phyloP scores from a whole-genome alignment of 2,888 invertebrate genomes.

The Cyclophora albipunctata region DNA sequence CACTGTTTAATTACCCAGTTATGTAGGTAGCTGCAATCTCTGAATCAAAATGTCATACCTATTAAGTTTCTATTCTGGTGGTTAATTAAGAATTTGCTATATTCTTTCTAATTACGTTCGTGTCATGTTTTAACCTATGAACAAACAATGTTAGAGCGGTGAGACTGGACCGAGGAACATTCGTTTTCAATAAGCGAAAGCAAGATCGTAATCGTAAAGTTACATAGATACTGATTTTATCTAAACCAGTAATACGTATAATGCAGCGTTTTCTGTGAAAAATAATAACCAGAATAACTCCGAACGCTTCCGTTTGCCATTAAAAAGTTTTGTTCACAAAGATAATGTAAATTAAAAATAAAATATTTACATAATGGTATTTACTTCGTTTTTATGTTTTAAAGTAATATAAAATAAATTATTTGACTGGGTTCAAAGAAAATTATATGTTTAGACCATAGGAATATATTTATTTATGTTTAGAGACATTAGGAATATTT shows the following conservation, averaged over 20 bases:
- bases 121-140: conserved; percentile 16
- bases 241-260: conserved; percentile 15
- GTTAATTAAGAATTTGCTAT: conserved; percentile 28
- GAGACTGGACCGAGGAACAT: conserved; percentile 25
- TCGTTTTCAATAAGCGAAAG: conserved; percentile 44
- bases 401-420: too few species aligned
- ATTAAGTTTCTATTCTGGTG: conserved; percentile 30
- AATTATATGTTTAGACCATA: too few species aligned
- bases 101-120: conserved; percentile 25
- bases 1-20: conserved; percentile 8
- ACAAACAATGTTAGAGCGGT: not conserved
- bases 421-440: too few species aligned
- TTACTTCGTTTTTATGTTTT: too few species aligned
- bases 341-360: too few species aligned
- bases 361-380: conserved; percentile 10
- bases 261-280: conserved; percentile 17
- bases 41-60: conserved; percentile 33
- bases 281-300: conserved; percentile 19
- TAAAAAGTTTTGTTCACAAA: conserved; percentile 5
- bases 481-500: too few species aligned
- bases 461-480: too few species aligned
- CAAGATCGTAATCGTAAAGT: conserved; percentile 33
- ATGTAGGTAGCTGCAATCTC: conserved; percentile 32
- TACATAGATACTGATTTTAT: conserved; percentile 30
- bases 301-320: conserved; percentile 10